Evolutionary conservation across 2,797 vertebrate species (phyloP), one percentile per base, ranked within the genome.

Genomic region (Gymnoscopelus microlampas): DNA sequence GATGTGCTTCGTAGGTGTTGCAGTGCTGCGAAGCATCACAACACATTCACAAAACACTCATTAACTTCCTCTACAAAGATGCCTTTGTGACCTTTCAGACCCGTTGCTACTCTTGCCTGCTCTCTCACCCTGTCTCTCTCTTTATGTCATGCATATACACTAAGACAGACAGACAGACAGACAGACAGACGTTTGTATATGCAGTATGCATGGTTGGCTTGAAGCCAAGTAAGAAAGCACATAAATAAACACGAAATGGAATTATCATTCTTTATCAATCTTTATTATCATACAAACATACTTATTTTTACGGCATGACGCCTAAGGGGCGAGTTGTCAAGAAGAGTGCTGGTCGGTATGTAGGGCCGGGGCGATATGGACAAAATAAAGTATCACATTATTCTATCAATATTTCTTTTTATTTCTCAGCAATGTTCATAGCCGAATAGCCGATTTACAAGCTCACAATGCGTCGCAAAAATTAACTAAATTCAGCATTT

Each of bases 51-150:
- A 93, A 92, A 91, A 93, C 88, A 86, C 87, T 93, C 89, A 93
- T 93, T 93, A 93, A 89, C 79, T 82, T 79, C 84, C 81, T 88
- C 82, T 77, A 94, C 92, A 94, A 93, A 92, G 92, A 80, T 47
- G 80, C 85, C 91, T 93, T 93, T 94, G 90, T 94, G 90, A 93
- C 90, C 85, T 76, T 71, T 87, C 83, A 89, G 88, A 86, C 76
- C 87, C 74, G 78, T 79, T 76, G 77, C 82, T 74, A 60, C 84
- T 77, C 76, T 70, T 49, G 15, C 54, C 23, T 44, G 14, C 47
- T 23, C 63, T 63, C 62, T 39, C n/a, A 48, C 70, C 49, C 69
- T 54, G 50, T 50, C 65, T 63, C 49, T 51, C 39, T 35, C 14
- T 39, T 39, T 15, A 26, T 53, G 14, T 35, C 54, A 56, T 51